Conservation (phyloP, 1,140 invertebrate species). For the Pygmarrhopalites habei region DNA sequence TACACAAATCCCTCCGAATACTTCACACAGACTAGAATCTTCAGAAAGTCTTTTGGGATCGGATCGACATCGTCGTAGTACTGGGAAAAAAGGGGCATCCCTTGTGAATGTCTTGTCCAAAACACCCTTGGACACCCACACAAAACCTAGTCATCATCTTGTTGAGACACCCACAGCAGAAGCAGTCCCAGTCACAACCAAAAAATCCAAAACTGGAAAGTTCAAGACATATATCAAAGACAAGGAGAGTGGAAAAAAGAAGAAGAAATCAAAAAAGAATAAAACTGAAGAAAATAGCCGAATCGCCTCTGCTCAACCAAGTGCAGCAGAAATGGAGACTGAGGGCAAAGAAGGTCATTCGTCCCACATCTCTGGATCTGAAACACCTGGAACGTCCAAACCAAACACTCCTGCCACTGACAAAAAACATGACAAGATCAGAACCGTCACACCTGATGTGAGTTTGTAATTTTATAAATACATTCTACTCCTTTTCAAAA, state of each 20-base stretch:
- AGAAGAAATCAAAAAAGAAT: not conserved
- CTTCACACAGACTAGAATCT: not conserved
- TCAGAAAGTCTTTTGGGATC: no score
- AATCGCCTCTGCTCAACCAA: not conserved
- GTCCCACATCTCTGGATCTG: not conserved
- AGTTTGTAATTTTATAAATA: no score
- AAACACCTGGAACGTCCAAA: not conserved
- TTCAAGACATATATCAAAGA: not conserved
- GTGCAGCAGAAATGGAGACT: not conserved
- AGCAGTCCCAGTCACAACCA: no score
- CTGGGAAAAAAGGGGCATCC: not conserved
- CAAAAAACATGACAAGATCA: no score
- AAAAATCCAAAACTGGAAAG: not conserved
- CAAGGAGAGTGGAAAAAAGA: constrained; percentile 4
- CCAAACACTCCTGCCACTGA: no score
- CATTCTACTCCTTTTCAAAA: no score
- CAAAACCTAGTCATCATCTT: not conserved
- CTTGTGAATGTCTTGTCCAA: not conserved
- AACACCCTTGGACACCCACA: no score
- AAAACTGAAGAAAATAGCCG: not conserved
- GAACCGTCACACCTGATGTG: no score
- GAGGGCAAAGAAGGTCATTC: no score
- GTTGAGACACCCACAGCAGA: no score
- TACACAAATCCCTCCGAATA: no score
- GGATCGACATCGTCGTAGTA: not conserved